These are phyloP conservation scores for Nymphalis c-album DNA, from an alignment of 2,888 invertebrate species.

Conservation along the genomic window DNA sequence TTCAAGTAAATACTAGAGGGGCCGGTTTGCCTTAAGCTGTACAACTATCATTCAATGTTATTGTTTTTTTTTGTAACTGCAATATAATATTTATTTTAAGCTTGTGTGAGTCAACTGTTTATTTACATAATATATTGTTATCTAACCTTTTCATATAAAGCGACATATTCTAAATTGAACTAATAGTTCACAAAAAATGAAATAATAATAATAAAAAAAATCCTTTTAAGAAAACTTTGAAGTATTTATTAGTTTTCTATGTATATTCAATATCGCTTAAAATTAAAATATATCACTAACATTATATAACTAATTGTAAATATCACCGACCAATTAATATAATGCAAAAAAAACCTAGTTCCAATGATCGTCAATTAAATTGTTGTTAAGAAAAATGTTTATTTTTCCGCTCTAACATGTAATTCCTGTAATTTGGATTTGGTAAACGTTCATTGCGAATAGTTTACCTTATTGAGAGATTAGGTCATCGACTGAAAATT, in stretches of 20 bases:
- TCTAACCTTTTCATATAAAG: no score
- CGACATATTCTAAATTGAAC: no score
- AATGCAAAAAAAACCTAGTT: slow-evolving; percentile 1
- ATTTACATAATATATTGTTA: background rate
- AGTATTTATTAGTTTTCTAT: no score
- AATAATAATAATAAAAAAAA: no score
- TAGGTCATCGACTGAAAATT: slow-evolving; percentile 39
- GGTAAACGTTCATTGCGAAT: background rate
- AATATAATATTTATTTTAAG: slow-evolving; percentile 2
- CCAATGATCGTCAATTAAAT: slow-evolving; percentile 1
- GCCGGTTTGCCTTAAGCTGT: slow-evolving; percentile 18
- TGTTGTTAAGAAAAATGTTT: background rate
- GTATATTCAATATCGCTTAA: no score
- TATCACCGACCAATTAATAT: background rate
- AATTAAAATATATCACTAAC: no score
- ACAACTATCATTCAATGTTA: slow-evolving; percentile 10
- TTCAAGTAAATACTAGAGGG: slow-evolving; percentile 16
- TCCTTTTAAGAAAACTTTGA: no score
- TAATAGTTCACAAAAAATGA: no score
- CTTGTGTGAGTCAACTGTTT: background rate
- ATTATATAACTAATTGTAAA: no score
- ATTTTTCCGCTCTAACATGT: background rate
- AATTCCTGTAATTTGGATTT: background rate
- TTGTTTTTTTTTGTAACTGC: slow-evolving; percentile 8
- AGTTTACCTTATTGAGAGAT: slow-evolving; percentile 20